Base-by-base conservation (phyloP, 2,797 vertebrate species). In the Scarus forsteni region DNA sequence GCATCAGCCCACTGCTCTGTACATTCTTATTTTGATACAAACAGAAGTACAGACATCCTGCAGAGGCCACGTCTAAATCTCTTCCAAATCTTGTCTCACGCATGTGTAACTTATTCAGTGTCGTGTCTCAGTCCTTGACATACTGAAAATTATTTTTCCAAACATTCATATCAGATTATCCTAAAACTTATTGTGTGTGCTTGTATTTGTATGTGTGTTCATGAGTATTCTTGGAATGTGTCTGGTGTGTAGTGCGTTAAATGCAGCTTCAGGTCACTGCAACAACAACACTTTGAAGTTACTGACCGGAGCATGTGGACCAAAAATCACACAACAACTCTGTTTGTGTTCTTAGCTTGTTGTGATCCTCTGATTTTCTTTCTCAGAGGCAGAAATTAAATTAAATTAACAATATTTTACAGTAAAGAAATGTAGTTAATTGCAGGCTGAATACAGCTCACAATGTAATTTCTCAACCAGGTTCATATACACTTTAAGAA, bases 191-290 rank as follows among this genome's bases (percentile, higher is more conserved):
- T 19, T 16, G 57, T 11, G 27, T 53, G 8, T 60, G 40, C 27
- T 45, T 8, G 16, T 60, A 27, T 46, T 42, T 27, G 49, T 39
- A 54, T 36, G 48, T 14, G 42, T 40, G 50, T 5, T 6, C 39
- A 5, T 45, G 27, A 7, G 49, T 54, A 55, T 60, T 66, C 58
- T 56, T 69, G 46, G 62, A 72, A 65, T 48, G 39, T 66, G 73
- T 63, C 35, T 53, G 59, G 63, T 44, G 64, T 63, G 66, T 45
- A 8, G 77, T 78, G 80, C 73, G 74, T 88, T 72, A 77, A 79
- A 78, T 39, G 27, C 45, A 68, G 69, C 73, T 70, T 88, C 62
- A 56, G 44, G 64, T 91, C 88, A 86, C 86, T 82, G 75, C 52
- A 66, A 86, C 74, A 87, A 76, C 85, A 48, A 15, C 15, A 86